These are phyloP conservation scores for Drosophila birchii DNA, from an alignment of 2,888 invertebrate genomes.

Conservation along the genomic window DNA sequence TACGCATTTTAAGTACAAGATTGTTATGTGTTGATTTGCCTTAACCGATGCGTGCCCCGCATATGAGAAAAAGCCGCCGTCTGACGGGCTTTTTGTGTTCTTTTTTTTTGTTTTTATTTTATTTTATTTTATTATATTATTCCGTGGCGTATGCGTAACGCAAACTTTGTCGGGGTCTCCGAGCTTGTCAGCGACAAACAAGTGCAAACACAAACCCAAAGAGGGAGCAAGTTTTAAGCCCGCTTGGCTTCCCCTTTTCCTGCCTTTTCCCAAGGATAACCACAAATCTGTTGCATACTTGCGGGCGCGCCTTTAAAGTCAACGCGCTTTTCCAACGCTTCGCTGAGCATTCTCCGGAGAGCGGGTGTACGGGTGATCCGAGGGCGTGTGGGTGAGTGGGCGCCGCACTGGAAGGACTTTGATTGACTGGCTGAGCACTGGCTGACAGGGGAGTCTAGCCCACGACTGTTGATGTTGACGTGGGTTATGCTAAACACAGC, in stretches of 20 bases:
- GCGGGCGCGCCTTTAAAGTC: constrained; percentile 70
- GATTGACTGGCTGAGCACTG: constrained; percentile 63
- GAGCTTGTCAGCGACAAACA: constrained; percentile 66
- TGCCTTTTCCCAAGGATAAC: constrained; percentile 26
- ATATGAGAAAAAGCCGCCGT: constrained; percentile 64
- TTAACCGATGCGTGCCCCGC: constrained; percentile 80
- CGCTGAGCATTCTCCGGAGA: constrained; percentile 36
- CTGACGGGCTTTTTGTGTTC: constrained; percentile 34
- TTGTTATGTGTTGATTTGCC: constrained; percentile 80
- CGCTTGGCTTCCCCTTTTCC: not conserved
- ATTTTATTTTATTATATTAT: constrained; percentile 58
- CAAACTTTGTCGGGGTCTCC: constrained; percentile 58
- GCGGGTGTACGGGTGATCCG: not conserved
- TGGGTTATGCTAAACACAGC: constrained; percentile 37
- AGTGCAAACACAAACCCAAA: constrained; percentile 41
- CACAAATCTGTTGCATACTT: constrained; percentile 78
- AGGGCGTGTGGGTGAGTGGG: not conserved
- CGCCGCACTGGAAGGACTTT: constrained; percentile 32
- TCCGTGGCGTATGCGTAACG: constrained; percentile 49
- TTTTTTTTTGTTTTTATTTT: constrained; percentile 6
- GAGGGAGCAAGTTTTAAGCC: constrained; percentile 52
- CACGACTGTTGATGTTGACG: constrained; percentile 36
- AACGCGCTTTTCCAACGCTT: constrained; percentile 50
- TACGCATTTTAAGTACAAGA: constrained; percentile 82
- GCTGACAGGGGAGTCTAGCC: constrained; percentile 36